These are phyloP conservation scores for Haliaeetus leucogaster DNA, from an alignment of 2,113 vertebrate genomes.

Conservation along the genomic window DNA sequence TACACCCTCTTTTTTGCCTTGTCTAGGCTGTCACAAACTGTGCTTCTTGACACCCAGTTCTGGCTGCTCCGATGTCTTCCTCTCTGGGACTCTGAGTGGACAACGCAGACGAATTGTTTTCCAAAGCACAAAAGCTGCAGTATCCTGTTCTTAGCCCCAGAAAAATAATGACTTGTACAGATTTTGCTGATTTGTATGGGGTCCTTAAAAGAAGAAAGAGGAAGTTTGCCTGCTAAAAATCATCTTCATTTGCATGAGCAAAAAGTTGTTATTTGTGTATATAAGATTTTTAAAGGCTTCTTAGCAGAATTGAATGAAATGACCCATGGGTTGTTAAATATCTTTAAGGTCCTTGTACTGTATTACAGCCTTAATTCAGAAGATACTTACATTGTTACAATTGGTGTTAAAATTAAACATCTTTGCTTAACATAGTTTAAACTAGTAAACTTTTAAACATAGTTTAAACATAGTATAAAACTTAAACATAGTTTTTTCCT, in stretches of 20 bases:
- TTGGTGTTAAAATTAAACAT: neutral
- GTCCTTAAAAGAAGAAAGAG: neutral
- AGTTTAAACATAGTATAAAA: neutral
- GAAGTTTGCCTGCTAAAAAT: neutral
- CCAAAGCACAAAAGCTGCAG: neutral
- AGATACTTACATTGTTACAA: neutral
- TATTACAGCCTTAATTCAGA: neutral
- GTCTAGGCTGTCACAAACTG: neutral
- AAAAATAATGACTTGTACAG: neutral
- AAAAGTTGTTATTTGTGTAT: neutral
- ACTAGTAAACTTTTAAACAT: neutral
- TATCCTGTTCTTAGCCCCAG: neutral
- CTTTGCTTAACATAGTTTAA: neutral
- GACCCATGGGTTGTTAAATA: neutral
- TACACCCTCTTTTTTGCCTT: neutral
- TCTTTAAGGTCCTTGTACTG: neutral
- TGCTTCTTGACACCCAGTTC: neutral
- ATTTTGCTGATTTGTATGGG: neutral
- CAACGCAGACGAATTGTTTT: neutral
- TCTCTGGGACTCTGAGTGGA: neutral
- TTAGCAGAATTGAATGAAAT: neutral
- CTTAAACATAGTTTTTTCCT: neutral
- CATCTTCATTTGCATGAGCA: neutral
- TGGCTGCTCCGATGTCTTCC: neutral
- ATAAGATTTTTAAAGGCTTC: neutral